phyloP scores from a whole-genome alignment of 2,888 invertebrate genomes.

The Amphipoea lucens region DNA sequence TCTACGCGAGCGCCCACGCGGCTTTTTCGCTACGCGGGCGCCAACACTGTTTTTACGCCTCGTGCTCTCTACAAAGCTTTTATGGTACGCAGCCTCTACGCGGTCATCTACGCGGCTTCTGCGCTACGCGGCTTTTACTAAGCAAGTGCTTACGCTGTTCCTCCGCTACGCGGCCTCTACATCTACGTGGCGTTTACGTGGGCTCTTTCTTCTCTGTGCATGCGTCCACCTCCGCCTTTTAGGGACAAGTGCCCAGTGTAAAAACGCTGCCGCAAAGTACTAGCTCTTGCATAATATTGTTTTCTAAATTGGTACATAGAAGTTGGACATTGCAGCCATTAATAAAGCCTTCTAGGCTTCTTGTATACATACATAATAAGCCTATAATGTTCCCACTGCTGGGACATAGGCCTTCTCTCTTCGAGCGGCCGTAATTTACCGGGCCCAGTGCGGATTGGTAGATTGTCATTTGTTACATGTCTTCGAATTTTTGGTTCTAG shows the following conservation, averaged over 20 bases:
- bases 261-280: background rate
- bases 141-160: no score
- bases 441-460: no score
- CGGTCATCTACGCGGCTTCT: background rate
- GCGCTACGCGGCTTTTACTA: background rate
- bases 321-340: background rate
- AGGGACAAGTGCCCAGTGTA: background rate
- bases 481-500: no score
- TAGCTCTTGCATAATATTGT: background rate
- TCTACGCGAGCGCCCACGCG: background rate
- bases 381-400: no score
- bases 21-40: background rate
- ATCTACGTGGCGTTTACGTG: background rate
- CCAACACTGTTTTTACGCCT: no score
- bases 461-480: no score
- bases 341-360: background rate
- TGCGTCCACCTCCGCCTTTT: background rate
- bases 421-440: no score
- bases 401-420: no score
- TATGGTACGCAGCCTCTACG: background rate
- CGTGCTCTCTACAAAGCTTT: background rate
- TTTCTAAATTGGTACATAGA: background rate
- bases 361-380: background rate
- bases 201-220: background rate
- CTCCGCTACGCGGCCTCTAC: background rate